These are phyloP conservation scores for Eupithecia centaureata DNA, from an alignment of 2,888 invertebrate species.

Conservation along the genomic window DNA sequence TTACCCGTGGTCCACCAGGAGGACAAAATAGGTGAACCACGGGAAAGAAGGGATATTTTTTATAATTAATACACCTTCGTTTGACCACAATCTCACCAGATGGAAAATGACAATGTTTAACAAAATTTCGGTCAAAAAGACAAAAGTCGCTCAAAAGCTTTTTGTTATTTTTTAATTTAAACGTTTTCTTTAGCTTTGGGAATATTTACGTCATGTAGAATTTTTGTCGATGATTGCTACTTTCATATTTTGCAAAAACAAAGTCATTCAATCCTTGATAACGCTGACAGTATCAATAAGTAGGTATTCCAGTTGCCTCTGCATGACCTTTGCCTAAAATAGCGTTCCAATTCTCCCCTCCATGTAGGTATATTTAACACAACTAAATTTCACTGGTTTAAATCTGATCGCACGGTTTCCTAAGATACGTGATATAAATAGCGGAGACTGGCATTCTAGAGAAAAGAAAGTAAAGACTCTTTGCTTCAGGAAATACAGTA, in stretches of 20 bases:
- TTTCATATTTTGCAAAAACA: neutral
- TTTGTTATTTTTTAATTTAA: too few species aligned
- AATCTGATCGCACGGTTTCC: constrained; percentile 15
- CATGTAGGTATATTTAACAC: constrained; percentile 18
- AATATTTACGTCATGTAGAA: neutral
- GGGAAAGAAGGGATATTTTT: too few species aligned
- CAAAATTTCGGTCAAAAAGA: neutral
- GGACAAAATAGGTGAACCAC: too few species aligned
- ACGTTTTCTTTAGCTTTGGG: too few species aligned
- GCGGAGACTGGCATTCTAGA: constrained; percentile 20
- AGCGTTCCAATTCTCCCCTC: constrained; percentile 23
- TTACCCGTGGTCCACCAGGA: too few species aligned
- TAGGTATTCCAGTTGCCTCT: neutral
- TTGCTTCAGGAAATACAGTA: constrained; percentile 8
- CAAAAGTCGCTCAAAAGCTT: neutral
- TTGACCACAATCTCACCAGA: neutral
- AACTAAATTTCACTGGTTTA: constrained; percentile 16
- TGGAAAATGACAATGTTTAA: neutral
- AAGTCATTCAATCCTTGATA: neutral
- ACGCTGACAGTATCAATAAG: neutral
- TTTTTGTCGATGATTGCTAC: neutral
- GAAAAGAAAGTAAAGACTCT: constrained; percentile 14
- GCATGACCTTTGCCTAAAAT: constrained; percentile 29
- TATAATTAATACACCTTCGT: neutral
- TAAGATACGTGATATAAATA: constrained; percentile 28